Evolutionary conservation across 2,888 invertebrate genomes (phyloP).

Genomic region (Rotaria magnacalcarata): DNA sequence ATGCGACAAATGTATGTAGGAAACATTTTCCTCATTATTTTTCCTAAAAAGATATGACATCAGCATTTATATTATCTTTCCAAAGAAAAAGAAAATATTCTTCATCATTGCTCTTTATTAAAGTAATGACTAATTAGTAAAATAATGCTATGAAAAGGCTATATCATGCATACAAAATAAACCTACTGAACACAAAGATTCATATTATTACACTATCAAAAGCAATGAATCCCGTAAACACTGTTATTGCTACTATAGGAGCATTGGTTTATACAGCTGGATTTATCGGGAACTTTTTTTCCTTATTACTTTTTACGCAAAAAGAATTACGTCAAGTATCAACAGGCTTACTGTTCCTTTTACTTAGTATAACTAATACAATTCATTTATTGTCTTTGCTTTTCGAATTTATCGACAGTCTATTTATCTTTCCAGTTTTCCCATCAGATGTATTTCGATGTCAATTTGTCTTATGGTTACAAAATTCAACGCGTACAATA

Average conservation of each 20-base stretch:
- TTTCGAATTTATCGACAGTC: background rate
- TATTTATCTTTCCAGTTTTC: background rate
- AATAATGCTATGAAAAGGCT: too few species aligned
- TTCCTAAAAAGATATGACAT: too few species aligned
- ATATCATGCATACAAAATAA: too few species aligned
- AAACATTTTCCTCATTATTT: too few species aligned
- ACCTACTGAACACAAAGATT: too few species aligned
- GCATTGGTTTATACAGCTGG: background rate
- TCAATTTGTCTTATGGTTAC: constrained; percentile 21
- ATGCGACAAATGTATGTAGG: too few species aligned
- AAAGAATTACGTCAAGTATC: constrained; percentile 32
- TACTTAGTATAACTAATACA: background rate
- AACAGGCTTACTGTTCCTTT: background rate
- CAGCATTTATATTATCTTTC: too few species aligned
- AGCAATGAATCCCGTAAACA: background rate
- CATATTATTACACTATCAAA: background rate
- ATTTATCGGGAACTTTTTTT: background rate
- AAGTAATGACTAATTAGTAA: too few species aligned
- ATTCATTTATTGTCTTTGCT: background rate
- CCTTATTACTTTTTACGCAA: background rate
- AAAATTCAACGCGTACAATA: constrained; percentile 18
- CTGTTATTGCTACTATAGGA: background rate
- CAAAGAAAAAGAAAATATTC: too few species aligned
- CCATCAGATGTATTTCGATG: background rate
- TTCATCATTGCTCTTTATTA: too few species aligned